Base-by-base conservation (phyloP, 2,888 invertebrate genomes). In the Bombylius major region DNA sequence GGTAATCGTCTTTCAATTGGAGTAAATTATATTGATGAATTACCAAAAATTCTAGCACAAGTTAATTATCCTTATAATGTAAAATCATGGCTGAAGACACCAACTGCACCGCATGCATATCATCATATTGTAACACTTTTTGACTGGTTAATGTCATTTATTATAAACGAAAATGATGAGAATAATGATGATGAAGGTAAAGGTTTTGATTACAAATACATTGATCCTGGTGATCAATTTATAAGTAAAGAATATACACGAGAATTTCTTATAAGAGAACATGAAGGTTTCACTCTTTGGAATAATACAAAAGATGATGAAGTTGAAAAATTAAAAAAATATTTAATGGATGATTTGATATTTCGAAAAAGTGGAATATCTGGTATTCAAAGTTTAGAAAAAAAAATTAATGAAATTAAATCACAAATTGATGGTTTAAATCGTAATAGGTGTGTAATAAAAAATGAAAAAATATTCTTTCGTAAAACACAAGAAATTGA, bases 71-170 rank as follows among this genome's bases (percentile, higher is more conserved):
- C 73, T 0, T 65, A 68, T 59, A 66, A 65, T 5, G 59, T 73
- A 31, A 74, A 74, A 56, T 74, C 73, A 0, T 72, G 71, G 67
- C 58, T 74, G 8, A 69, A 71, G 61, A 72, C 74, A 5, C 73
- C 73, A 1, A 70, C 67, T 49, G 70, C 72, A 0, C 68, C 69
- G 31, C 70, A 71, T 54, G 69, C 73, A 1, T 69, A 71, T 53
- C 68, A 68, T 5, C 70, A 71, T 63, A 67, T 70, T 0, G 65
- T 74, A 11, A 62, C 69, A 13, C 54, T 74, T 32, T 61, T 74
- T 0, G 68, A 68, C 14, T 73, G 69, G 58, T 64, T 73, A 4
- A 66, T 67, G 62, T 69, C 70, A 36, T 67, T 73, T 60, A 65
- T 66, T 3, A 64, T 66, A 1, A 59, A 61, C 0, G 6, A 53